phyloP scores from a whole-genome alignment of 1,140 invertebrate species.

The Drosophila novamexicana region DNA sequence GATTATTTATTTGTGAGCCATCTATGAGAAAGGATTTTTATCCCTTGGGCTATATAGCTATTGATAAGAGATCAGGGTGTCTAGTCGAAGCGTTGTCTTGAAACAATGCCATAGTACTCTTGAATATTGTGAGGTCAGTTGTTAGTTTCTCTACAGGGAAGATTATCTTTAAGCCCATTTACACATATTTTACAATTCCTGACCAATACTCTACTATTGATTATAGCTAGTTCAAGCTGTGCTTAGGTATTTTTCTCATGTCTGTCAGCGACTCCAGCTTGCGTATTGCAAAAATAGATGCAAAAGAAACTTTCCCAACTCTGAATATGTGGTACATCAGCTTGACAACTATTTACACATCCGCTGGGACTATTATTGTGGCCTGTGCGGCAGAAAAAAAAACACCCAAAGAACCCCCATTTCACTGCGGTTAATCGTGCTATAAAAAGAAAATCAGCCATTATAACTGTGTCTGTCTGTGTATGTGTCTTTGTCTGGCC shows the following conservation, averaged over 20 bases:
- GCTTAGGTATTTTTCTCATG: conserved; percentile 8
- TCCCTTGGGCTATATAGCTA: too few relatives aligned
- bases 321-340: conserved; percentile 13
- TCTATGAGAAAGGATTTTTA: too few relatives aligned
- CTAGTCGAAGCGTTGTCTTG: too few relatives aligned
- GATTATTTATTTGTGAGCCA: too few relatives aligned
- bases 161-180: background rate
- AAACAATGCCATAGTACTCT: too few relatives aligned
- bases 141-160: too few relatives aligned
- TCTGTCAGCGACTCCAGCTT: too few relatives aligned
- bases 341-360: conserved; percentile 67
- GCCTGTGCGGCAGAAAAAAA: conserved; percentile 3
- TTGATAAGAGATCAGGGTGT: too few relatives aligned
- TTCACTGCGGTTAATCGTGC: conserved; percentile 21
- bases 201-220: background rate
- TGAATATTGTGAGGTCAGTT: too few relatives aligned
- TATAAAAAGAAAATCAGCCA: conserved; percentile 50
- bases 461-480: conserved; percentile 66
- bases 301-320: conserved; percentile 24
- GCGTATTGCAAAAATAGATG: conserved; percentile 14
- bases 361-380: conserved; percentile 48
- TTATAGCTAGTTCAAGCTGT: background rate
- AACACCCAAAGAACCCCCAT: conserved; percentile 52
- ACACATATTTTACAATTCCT: background rate
- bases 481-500: conserved; percentile 16